Evolutionary conservation across 2,888 invertebrate species (phyloP).

Genomic region (Pimpla rufipes): DNA sequence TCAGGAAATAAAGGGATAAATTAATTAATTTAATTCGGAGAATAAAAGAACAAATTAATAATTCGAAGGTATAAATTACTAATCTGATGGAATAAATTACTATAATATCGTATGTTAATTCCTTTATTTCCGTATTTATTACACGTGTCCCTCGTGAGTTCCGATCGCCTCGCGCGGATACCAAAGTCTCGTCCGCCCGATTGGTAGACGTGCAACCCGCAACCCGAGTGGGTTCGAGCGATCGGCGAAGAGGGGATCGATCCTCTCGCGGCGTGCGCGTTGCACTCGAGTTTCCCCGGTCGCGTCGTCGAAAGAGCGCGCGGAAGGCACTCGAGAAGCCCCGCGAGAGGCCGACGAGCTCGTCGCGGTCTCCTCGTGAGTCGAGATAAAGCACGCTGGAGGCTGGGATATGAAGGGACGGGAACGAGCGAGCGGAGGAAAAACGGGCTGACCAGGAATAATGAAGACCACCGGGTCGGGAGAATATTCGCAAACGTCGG

Average conservation of each 20-base stretch:
- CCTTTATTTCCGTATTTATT: too few species aligned
- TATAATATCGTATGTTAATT: too few species aligned
- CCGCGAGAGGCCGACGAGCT: conserved; percentile 5
- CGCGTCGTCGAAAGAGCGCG: conserved; percentile 12
- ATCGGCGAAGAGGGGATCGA: conserved; percentile 41
- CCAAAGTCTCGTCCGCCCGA: too few species aligned
- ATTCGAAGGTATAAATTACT: too few species aligned
- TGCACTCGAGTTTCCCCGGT: conserved; percentile 24
- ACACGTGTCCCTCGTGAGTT: too few species aligned
- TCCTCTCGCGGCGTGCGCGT: background rate
- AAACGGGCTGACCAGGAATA: background rate
- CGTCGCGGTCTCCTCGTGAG: conserved; percentile 3
- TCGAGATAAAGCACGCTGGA: conserved; percentile 57
- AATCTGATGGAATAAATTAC: too few species aligned
- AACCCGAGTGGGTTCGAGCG: conserved; percentile 17
- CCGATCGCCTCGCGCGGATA: too few species aligned
- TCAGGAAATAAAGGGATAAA: too few species aligned
- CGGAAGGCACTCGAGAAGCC: conserved; percentile 24
- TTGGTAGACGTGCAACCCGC: background rate
- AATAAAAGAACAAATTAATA: too few species aligned
- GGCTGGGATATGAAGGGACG: conserved; percentile 15
- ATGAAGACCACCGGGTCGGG: background rate
- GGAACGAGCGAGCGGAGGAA: background rate
- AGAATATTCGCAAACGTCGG: conserved; percentile 11
- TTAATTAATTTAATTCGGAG: too few species aligned